Evolutionary conservation across 2,113 vertebrate species (phyloP).

Genomic region (Acrocephalus kingi): DNA sequence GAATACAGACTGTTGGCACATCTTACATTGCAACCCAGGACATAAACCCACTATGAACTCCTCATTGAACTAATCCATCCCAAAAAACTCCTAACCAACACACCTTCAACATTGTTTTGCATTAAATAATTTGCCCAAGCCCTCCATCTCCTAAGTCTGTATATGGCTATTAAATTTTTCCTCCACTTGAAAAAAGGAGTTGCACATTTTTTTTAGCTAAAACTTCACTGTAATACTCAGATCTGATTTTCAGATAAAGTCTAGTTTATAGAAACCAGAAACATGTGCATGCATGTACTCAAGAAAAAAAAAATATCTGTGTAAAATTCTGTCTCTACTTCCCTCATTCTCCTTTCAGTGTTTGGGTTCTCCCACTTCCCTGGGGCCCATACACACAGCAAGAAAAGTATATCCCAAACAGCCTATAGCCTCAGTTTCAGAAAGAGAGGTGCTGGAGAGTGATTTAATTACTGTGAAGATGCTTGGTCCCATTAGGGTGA

Average conservation of each 20-base stretch:
- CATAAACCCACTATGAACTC: background rate
- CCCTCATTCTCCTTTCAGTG: background rate
- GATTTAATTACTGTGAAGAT: background rate
- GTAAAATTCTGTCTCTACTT: background rate
- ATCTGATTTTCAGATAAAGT: background rate
- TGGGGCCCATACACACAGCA: background rate
- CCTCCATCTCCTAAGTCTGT: background rate
- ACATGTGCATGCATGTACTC: accelerated
- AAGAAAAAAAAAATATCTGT: accelerated
- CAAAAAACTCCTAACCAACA: background rate
- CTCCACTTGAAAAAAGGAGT: background rate
- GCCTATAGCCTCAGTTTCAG: background rate
- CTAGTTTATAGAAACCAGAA: background rate
- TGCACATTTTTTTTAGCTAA: background rate
- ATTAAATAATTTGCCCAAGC: background rate
- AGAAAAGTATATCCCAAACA: background rate
- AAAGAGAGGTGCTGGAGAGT: background rate
- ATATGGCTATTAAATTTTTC: background rate
- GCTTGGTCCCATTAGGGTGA: background rate
- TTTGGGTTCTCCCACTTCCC: background rate
- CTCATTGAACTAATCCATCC: background rate
- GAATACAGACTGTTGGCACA: no score
- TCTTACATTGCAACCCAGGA: no score
- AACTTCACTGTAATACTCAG: background rate
- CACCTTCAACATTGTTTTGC: background rate